Evolutionary conservation across 2,888 invertebrate genomes (phyloP), one percentile per base, ranked within the genome.

Genomic region (Argyresthia albistria): DNA sequence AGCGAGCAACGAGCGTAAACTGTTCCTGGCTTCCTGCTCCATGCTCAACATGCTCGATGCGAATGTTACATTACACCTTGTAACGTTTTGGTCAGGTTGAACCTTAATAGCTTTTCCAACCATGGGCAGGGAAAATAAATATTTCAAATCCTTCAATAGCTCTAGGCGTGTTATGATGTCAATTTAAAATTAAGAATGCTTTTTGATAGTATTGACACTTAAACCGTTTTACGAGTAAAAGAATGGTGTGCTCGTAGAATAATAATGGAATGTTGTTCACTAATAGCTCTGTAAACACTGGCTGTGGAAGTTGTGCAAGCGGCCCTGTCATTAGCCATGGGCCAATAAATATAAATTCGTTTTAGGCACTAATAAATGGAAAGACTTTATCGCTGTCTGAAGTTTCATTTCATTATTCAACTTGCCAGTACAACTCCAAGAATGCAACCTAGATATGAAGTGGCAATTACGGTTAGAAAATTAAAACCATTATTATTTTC

Each of bases 231-330:
- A 53, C 52, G 45, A 43, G 43, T 51, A 37, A 25, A 43, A 46
- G 39, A 37, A 14, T 14, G 39, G 45, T 8, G 35, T 35, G 53
- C 43, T 8, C 16, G 47, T 58, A 58, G 58, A 61, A 58, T 58
- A 56, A 56, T 58, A 58, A 59, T 56, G 55, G 54, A 46, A 53
- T 55, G 52, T 9, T 14, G 48, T 45, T 50, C 55, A 49, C 55
- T 57, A 57, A 60, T 59, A 54, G 55, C 43, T 52, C 43, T 52
- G 54, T 53, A 58, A 60, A 58, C 53, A 58, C 42, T 35, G 42
- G 43, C 42, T 36, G 37, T 46, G 15, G 46, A 35, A 16, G 47
- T 47, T 4, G 36, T 8, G 15, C 54, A 35, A 46, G 9, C 43
- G 48, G 45, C 43, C 42, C 53, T 37, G 54, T 47, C 56, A 55